Evolutionary conservation across 2,888 invertebrate species (phyloP), one percentile per base, ranked within the genome.

Genomic region (Endotricha flammealis): DNA sequence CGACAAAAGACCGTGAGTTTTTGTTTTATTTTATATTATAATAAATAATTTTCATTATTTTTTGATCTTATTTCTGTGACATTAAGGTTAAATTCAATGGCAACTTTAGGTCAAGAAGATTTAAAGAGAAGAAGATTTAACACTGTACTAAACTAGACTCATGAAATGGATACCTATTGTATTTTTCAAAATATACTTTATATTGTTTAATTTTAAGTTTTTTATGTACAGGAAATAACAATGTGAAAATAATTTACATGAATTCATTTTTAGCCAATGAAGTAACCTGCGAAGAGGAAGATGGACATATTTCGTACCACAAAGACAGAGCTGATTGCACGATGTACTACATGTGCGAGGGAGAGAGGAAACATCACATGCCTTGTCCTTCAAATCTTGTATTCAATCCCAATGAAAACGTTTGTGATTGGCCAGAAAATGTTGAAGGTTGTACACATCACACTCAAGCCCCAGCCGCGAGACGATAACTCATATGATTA

Each of bases 281-380:
- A 78, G 94, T 97, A 0, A 90, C 91, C 1, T 97, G 97, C 63
- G 96, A 94, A 62, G 96, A 97, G 79, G 95, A 96, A 69, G 96
- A 97, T 38, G 96, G 96, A n/a, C 96, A 96, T 73, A 97, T 97
- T 44, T 96, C 95, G 40, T 97, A 97, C 77, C 96, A 97, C 69
- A 90, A 91, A 1, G 97, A 97, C 79, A 93, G 94, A 71, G 92
- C 91, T 13, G 96, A 97, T 72, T 97, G 97, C 73, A 95, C 95
- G 36, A 95, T 94, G 90, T 97, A 97, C 79, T 97, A 95, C 87
- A 96, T 97, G 96, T 97, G 97, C 67, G 96, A 97, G 81, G 97
- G 97, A 17, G 96, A 96, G 69, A 89, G 96, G 35, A 96, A 96
- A 69, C 97, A 97, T 67, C 97, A 97, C 83, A 97, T 97, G 97